These are phyloP conservation scores for Dromaius novaehollandiae DNA, from an alignment of 2,113 vertebrate species.

Conservation along the genomic window DNA sequence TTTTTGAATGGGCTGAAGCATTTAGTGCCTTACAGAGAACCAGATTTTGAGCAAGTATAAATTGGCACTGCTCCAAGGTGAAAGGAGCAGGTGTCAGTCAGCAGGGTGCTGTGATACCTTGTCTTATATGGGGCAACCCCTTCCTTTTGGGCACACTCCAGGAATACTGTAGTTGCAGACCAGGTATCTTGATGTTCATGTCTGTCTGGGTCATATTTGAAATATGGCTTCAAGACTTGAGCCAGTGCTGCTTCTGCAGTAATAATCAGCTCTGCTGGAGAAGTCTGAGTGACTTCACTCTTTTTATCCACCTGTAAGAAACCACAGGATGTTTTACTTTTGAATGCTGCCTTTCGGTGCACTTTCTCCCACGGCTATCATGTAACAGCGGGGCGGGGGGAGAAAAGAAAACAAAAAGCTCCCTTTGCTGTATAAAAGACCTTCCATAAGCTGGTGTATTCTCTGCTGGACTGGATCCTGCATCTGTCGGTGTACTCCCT, in stretches of 20 bases:
- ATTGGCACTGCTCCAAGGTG: neutral
- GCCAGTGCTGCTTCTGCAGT: neutral
- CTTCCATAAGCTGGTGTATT: neutral
- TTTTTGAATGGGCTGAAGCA: neutral
- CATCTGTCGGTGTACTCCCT: neutral
- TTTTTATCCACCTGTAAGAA: neutral
- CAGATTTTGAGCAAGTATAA: neutral
- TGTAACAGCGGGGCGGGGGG: neutral
- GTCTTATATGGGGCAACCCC: neutral
- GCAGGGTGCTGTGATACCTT: neutral
- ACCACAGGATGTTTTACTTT: neutral
- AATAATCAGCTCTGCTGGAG: neutral
- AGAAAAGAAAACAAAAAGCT: no score
- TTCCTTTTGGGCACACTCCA: neutral
- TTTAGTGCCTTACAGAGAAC: neutral
- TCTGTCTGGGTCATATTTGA: neutral
- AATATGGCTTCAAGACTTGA: neutral
- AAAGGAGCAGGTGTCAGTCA: neutral
- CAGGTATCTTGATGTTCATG: accelerated
- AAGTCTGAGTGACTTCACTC: neutral
- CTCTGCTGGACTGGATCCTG: neutral
- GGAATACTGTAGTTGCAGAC: neutral
- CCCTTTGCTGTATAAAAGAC: neutral
- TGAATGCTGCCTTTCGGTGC: neutral
- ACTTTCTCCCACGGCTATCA: neutral